Evolutionary conservation across 2,888 invertebrate genomes (phyloP).

Genomic region (Myathropa florea): DNA sequence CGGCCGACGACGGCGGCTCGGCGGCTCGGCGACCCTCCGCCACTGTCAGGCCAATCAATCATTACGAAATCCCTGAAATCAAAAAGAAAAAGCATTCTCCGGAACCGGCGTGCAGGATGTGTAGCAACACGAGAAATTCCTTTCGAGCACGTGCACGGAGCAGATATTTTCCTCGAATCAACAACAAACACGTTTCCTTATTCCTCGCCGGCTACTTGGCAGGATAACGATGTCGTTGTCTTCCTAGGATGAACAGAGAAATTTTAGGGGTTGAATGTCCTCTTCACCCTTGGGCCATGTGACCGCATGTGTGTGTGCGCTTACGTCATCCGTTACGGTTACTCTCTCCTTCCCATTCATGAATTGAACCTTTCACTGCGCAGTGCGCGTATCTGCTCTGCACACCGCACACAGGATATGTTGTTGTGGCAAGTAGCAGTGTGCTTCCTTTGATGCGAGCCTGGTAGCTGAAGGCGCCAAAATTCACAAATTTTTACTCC

Average conservation of each 20-base stretch:
- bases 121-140: not conserved
- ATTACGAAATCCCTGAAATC: constrained; percentile 42
- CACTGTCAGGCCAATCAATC: constrained; percentile 44
- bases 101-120: constrained; percentile 40
- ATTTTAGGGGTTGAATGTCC: constrained; percentile 35
- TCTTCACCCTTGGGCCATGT: not conserved
- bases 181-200: not conserved
- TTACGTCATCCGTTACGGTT: not conserved
- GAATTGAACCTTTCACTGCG: not conserved
- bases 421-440: constrained; percentile 3
- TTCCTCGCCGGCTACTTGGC: not conserved
- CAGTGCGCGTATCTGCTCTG: constrained; percentile 38
- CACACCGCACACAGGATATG: constrained; percentile 12
- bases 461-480: constrained; percentile 72
- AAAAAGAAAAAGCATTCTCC: constrained; percentile 65
- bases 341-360: not conserved
- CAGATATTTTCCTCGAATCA: not conserved
- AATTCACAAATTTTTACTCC: constrained; percentile 70
- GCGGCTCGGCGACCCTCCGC: not conserved
- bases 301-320: not conserved
- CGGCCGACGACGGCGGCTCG: too few relatives aligned
- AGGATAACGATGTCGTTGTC: not conserved
- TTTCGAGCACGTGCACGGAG: not conserved
- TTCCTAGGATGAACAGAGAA: not conserved
- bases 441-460: constrained; percentile 28